Conservation (phyloP, 2,113 vertebrate genomes). For the Puma concolor region DNA sequence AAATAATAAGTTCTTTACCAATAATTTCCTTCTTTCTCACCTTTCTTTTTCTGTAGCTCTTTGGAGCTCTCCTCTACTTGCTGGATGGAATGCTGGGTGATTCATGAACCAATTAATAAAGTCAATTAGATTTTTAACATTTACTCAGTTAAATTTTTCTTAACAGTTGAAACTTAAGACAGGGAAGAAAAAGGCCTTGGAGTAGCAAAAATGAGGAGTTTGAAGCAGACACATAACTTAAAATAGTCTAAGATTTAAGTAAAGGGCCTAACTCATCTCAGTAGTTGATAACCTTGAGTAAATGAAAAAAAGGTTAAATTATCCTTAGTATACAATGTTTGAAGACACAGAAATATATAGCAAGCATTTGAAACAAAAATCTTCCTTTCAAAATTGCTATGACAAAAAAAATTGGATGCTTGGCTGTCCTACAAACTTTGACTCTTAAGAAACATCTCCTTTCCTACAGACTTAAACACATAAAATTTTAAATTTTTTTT, state of each 20-base stretch:
- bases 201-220: background rate
- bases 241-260: slow-evolving; percentile 22
- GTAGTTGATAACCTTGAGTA: background rate
- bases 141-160: background rate
- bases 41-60: background rate
- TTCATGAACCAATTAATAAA: background rate
- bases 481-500: slow-evolving; percentile 53
- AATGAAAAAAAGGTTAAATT: slow-evolving; percentile 20
- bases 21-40: background rate
- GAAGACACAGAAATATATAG: background rate
- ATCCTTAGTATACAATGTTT: background rate
- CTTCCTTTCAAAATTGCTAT: background rate
- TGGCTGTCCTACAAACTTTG: background rate
- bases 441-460: slow-evolving; percentile 14
- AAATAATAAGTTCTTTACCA: background rate
- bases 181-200: background rate
- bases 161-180: background rate
- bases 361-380: background rate
- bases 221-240: background rate
- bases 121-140: background rate
- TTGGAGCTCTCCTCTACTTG: background rate
- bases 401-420: background rate
- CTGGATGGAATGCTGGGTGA: background rate
- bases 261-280: background rate
- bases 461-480: background rate